Evolutionary conservation across 64 coral and sea anemone species (phyloP).

Genomic region (Porites australiensis): DNA sequence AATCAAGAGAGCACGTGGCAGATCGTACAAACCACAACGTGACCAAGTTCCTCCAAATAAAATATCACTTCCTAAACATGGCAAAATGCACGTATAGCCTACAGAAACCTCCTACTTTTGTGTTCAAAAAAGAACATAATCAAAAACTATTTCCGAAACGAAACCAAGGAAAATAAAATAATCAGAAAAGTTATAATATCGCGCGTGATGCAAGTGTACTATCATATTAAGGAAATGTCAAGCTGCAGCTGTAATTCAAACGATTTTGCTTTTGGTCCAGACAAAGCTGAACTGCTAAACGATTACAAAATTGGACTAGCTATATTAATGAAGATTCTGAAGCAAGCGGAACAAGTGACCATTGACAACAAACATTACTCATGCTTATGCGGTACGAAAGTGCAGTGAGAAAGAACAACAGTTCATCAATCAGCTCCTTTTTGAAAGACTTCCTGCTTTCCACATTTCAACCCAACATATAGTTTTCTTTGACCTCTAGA

Average conservation of each 20-base stretch:
- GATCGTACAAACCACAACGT: background rate
- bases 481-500: background rate
- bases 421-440: background rate
- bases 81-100: background rate
- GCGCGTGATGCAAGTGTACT: background rate
- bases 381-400: background rate
- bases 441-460: conserved; percentile 33
- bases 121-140: too few relatives aligned
- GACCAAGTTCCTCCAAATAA: background rate
- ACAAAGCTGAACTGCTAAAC: background rate
- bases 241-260: background rate
- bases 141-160: background rate
- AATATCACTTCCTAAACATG: background rate
- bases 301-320: background rate
- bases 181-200: background rate
- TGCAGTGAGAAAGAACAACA: background rate
- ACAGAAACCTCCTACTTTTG: too few relatives aligned
- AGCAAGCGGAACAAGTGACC: too few relatives aligned
- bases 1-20: conserved; percentile 33
- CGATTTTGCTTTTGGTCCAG: background rate
- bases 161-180: background rate
- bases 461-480: background rate
- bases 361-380: background rate
- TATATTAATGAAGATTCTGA: background rate
- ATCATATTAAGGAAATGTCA: too few relatives aligned